Base-by-base conservation (phyloP, 1,140 invertebrate species). In the Pseudoatta argentina region DNA sequence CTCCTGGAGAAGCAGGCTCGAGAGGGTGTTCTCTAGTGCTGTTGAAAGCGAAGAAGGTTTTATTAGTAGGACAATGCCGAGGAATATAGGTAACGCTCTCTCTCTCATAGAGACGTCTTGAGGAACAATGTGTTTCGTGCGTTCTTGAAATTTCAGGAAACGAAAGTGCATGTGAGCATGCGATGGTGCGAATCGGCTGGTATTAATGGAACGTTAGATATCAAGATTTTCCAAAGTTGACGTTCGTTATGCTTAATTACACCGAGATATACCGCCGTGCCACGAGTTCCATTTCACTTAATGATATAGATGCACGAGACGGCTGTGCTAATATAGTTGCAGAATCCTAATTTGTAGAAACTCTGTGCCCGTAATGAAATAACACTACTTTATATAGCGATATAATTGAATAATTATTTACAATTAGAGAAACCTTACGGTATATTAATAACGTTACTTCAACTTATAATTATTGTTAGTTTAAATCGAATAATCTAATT, bases 211-310 rank as follows among this genome's bases (percentile, higher is more conserved):
- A 89, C 30, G n/a, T 57, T 24, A 87, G 44, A 61, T 89, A 89
- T 89, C 88, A 89, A 89, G 88, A 89, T 89, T 89, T 89, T 86
- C 87, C 76, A 75, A 55, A 30, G 61, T 61, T 30, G 76, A 89
- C 79, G 79, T 83, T 24, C 79, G 79, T 83, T 83, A 73, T 73
- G 79, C 79, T 83, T 83, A 83, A 83, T 83, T 83, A 83, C 79
- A 61, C 67, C 79, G 79, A 61, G 79, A 83, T 83, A 73, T 83
- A 75, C 39, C 18, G 55, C 21, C 34, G 21, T 18, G 24, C 69
- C 55, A 39, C 55, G 69, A 83, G 79, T 75, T 83, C 57, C 55
- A 83, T 83, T 83, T 83, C 79, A 83, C 69, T 83, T 83, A 75
- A 75, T 75, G 79, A 83, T 83, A 75, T 83, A 83, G 69, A 75